phyloP scores from a whole-genome alignment of 2,113 vertebrate species.

The Etheostoma cragini region DNA sequence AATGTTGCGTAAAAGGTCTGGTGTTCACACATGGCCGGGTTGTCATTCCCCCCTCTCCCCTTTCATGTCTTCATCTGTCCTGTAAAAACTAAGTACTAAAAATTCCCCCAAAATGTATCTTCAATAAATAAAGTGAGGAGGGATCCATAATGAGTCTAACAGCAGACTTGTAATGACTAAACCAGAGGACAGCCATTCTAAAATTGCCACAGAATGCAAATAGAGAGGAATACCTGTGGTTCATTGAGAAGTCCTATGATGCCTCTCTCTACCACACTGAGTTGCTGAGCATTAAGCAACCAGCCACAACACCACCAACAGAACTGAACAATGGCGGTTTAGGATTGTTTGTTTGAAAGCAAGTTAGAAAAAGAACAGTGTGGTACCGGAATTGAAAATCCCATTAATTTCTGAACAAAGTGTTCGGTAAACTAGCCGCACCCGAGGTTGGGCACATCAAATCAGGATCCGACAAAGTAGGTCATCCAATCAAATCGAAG shows the following conservation, averaged over 20 bases:
- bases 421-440: too few species aligned
- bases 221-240: slow-evolving; percentile 28
- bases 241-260: slow-evolving; percentile 3
- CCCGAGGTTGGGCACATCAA: too few species aligned
- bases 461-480: too few species aligned
- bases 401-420: too few species aligned
- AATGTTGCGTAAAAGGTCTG: neutral
- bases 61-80: too few species aligned
- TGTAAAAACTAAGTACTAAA: too few species aligned
- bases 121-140: neutral
- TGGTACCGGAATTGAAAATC: too few species aligned
- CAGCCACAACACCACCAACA: neutral
- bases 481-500: too few species aligned
- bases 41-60: too few species aligned
- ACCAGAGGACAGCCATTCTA: slow-evolving; percentile 8
- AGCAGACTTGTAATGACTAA: slow-evolving; percentile 4
- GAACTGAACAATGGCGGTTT: neutral
- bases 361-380: neutral
- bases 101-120: too few species aligned
- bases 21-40: too few species aligned
- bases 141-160: neutral
- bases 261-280: neutral
- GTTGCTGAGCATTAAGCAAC: neutral
- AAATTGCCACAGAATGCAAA: neutral
- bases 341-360: neutral